Evolutionary conservation across 35 echinoderm and acorn worm species (phyloP), one percentile per base, ranked within the genome.

Genomic region (Diadema setosum): DNA sequence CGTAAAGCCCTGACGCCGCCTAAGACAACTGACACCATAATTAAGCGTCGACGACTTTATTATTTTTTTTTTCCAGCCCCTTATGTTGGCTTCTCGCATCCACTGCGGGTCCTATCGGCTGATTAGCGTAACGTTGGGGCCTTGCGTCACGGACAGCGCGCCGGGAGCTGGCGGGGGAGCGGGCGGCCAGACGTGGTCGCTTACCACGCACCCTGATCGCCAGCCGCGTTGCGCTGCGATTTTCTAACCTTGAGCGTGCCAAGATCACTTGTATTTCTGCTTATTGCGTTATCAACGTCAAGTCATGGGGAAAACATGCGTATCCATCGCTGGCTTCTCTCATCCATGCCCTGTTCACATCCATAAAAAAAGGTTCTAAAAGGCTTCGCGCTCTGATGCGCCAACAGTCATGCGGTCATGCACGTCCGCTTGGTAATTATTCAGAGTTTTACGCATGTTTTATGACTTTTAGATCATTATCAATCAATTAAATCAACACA

Each of bases 171-270:
- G 63, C 63, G 63, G 63, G 63, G 63, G 63, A 67, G 63, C 63
- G 37, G 63, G 63, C 63, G 63, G 63, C 63, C 30, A 67, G 26
- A 67, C 37, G 37, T 34, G 27, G 63, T 34, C 27, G n/a, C 63
- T 67, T 67, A 67, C 63, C 63, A 67, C 63, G 63, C 63, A 3
- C 37, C 27, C 27, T 33, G 63, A 26, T 67, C 20, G 8, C 37
- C 63, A 67, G 24, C 63, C 63, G 63, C 63, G 30, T 67, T 67
- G 5, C 63, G 63, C 63, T 32, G 30, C 37, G 37, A 67, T 2
- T 67, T 67, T 67, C 63, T 67, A 67, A 67, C 63, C 63, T 67
- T 67, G 63, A 67, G 63, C 63, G 63, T 67, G 63, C 37, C 63
- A 67, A 67, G 37, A 67, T 67, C 63, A 67, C 63, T 67, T 67